Evolutionary conservation across 2,797 vertebrate genomes (phyloP), one percentile per base, ranked within the genome.

Genomic region (Alexandromys oeconomus): DNA sequence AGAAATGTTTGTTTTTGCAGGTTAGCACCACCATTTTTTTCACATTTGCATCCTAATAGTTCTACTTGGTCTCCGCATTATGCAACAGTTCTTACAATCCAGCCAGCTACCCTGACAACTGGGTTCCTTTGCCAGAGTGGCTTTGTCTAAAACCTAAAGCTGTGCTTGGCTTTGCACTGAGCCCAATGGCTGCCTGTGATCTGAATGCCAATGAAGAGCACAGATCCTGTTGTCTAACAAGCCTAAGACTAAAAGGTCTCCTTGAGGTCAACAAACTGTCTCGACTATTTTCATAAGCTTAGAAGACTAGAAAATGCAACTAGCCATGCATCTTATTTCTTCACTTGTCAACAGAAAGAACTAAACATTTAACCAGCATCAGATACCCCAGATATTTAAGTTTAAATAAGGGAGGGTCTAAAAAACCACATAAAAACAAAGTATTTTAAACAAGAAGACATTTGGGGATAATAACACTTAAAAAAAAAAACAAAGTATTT

Each of bases 71-170:
- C 97, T 97, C 97, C 97, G 98, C 96, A 99, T 99, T 99, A 99
- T 99, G 98, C 98, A 98, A 99, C 97, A 98, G 98, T 98, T 98
- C 98, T 98, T 98, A 98, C 98, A 98, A 98, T 98, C 98, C 97
- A 84, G 98, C 98, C 98, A 98, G 98, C 98, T 98, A 98, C 98
- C 98, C 98, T 98, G 98, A 99, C 98, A 98, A 99, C 98, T 98
- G 98, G 98, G 97, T 97, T 98, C 98, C 98, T 98, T 97, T 98
- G 98, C 98, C 98, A 99, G 98, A 98, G 96, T 87, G 97, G 98
- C 98, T 99, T 99, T 99, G 98, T 99, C 98, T 98, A 98, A 98
- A 98, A 98, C 98, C 98, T 97, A 98, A 98, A 98, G 98, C 98
- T 98, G 98, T 67, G 97, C 97, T 98, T 98, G 97, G 98, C 98